Conservation (phyloP, 2,888 invertebrate species). For the Zhuqinia jingwanae region DNA sequence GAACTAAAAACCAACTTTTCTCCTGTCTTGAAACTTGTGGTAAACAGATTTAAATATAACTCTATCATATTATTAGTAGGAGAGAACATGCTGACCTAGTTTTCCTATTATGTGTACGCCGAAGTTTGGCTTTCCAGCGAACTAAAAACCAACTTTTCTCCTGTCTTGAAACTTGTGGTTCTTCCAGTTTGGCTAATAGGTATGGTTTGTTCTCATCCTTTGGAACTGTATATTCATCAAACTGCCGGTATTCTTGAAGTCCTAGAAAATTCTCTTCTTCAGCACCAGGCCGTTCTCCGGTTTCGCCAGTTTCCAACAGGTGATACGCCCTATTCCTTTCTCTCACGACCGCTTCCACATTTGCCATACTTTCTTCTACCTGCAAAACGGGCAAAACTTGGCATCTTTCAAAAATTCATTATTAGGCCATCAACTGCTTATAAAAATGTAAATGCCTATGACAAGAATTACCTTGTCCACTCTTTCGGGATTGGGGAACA, state of each 20-base stretch:
- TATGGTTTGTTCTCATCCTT: slow-evolving; percentile 75
- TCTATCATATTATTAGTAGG: background rate
- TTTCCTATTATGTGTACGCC: background rate
- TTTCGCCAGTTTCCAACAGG: slow-evolving; percentile 92
- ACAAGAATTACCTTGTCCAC: slow-evolving; percentile 93
- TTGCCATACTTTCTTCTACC: slow-evolving; percentile 96
- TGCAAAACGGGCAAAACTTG: slow-evolving; percentile 78
- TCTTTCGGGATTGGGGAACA: slow-evolving; percentile 95
- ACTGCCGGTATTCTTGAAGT: slow-evolving; percentile 76
- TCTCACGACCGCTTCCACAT: slow-evolving; percentile 93
- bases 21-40: slow-evolving; percentile 66
- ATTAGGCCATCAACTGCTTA: no score
- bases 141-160: slow-evolving; percentile 75
- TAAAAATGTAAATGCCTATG: no score
- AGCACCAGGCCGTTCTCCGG: slow-evolving; percentile 88
- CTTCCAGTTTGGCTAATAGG: slow-evolving; percentile 65
- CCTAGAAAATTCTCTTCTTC: slow-evolving; percentile 80
- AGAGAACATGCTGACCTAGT: slow-evolving; percentile 9
- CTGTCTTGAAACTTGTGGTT: slow-evolving; percentile 54
- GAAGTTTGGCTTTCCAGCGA: slow-evolving; percentile 68
- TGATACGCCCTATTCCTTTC: slow-evolving; percentile 96
- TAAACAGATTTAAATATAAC: no score
- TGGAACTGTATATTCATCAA: slow-evolving; percentile 76
- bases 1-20: slow-evolving; percentile 70
- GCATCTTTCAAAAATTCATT: no score